Base-by-base conservation (phyloP, 2,888 invertebrate genomes). In the Timema podura region DNA sequence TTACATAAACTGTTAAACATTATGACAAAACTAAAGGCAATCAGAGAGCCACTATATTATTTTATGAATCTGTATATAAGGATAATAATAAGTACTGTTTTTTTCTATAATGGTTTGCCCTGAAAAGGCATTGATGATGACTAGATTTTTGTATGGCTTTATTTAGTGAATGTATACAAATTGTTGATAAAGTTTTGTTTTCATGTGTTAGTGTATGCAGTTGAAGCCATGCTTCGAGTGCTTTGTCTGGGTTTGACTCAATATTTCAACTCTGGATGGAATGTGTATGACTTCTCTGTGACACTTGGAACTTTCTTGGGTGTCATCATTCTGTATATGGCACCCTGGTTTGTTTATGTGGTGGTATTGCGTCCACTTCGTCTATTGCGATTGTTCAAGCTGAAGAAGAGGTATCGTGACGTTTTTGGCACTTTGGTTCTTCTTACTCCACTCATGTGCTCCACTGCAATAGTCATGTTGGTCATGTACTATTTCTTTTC, bases 401-500 rank as follows among this genome's bases (percentile, higher is more conserved):
- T 79, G 66, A 77, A 77, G 72, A 76, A 77, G 67, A 71, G 76
- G 51, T 77, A 76, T 65, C 68, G 92, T 65, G 93, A 93, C 81
- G 91, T 93, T 68, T 89, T 93, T 79, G 92, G 92, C 47, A 93
- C 93, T 0, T 82, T 93, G 67, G 91, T 92, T 46, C 87, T 93
- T 73, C 82, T 95, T 51, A 87, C 91, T 0, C 91, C 93, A n/a
- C 84, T 93, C 30, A 91, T 95, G 88, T 88, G 90, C 67, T 92
- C 93, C 0, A 91, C 94, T 0, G 90, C 90, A 11, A 87, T 92
- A 74, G 93, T 93, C 11, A 91, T 94, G 87, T 83, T 91, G 69
- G 89, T 91, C 75, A 85, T 94, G 81, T 95, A 93, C 80, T 95
- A 93, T 81, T 93, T 92, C 83, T 95, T 93, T 82, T 92, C 93